Conservation (phyloP, 2,797 vertebrate genomes). For the Alauda arvensis region DNA sequence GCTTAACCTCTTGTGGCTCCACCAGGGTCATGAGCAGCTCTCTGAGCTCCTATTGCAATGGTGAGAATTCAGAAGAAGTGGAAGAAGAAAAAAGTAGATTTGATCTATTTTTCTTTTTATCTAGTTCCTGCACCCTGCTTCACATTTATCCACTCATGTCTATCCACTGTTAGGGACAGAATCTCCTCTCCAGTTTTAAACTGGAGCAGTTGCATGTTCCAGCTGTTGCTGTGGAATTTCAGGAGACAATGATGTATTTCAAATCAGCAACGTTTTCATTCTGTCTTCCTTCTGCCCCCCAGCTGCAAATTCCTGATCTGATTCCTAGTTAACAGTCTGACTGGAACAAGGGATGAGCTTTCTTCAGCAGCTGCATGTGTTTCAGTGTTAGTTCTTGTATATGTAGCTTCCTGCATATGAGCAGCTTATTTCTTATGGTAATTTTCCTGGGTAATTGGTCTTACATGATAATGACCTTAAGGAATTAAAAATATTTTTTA, state of each 20-base stretch:
- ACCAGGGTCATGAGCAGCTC: not conserved
- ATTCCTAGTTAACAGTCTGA: not conserved
- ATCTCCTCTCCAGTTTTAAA: not conserved
- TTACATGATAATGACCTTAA: not conserved
- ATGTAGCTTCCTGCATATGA: not conserved
- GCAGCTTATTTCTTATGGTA: not conserved
- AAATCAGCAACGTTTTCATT: not conserved
- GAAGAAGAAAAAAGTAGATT: not conserved
- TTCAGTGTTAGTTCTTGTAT: not conserved
- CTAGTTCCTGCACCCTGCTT: not conserved
- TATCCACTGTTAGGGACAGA: not conserved
- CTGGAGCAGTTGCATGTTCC: not conserved
- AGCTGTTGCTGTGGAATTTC: not conserved
- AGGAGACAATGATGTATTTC: not conserved
- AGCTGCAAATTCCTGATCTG: not conserved
- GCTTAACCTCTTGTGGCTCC: not conserved
- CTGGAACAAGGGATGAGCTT: not conserved
- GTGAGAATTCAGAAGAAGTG: not conserved
- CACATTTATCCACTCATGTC: not conserved
- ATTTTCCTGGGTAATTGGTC: not conserved
- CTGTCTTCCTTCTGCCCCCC: not conserved
- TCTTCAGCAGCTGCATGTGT: not conserved
- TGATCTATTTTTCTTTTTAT: not conserved
- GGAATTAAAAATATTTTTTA: not conserved
- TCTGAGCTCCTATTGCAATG: not conserved